Evolutionary conservation across 2,113 vertebrate genomes (phyloP), one percentile per base, ranked within the genome.

Genomic region (Sorex fumeus): DNA sequence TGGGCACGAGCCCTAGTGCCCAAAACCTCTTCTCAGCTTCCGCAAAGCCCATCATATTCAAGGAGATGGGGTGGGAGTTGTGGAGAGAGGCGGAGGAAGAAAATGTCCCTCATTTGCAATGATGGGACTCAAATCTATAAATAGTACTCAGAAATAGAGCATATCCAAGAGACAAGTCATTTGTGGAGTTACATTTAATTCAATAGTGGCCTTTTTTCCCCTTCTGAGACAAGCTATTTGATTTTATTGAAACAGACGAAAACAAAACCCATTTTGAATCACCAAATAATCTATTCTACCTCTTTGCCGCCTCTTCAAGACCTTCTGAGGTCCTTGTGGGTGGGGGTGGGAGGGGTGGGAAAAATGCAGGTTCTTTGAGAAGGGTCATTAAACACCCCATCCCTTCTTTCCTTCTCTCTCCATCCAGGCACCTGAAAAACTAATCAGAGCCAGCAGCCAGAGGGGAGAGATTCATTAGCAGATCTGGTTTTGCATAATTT

Each of bases 401-500:
- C 18, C 12, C 62, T 34, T 1, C 28, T 36, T 74, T 27, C 19
- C 34, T 21, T 47, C 15, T 16, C 34, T 8, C 45, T 71, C 87
- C 40, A 25, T 27, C 36, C 43, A 47, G n/a, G 23, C 8, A 1
- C 64, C 84, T 40, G 13, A 60, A 71, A 93, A 66, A 23, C 47
- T 30, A 34, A 71, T 28, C 76, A 64, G 62, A 15, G 4, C 80
- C 9, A 9, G 88, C 47, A 92, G 0, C 76, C 50, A 47, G 67
- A 70, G 53, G 60, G 53, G 82, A 88, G 82, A 90, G 45, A 77
- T 60, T 91, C 84, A 80, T 76, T 36, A 92, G 84, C 67, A 81
- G 92, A 62, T 79, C 74, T 76, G 36, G 66, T 71, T 93, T 90
- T 77, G 71, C 45, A 50, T 90, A 60, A 93, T 90, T 79, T 75